These are phyloP conservation scores for Calliopsis andreniformis DNA, from an alignment of 1,140 invertebrate genomes.

Conservation along the genomic window DNA sequence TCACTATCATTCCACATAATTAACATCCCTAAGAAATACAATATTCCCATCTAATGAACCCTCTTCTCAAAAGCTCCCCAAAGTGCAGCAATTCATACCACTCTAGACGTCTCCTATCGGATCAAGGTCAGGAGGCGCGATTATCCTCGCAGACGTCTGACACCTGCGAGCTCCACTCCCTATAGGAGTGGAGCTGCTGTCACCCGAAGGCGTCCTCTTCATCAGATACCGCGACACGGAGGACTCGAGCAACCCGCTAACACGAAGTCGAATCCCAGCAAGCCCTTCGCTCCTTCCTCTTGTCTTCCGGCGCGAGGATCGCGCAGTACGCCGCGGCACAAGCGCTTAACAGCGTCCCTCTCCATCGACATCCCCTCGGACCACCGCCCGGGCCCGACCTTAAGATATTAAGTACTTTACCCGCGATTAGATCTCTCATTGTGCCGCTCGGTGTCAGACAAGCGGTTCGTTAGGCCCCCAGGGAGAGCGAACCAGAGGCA, in stretches of 20 bases:
- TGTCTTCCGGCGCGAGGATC: slow-evolving; percentile 42
- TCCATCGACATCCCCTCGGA: slow-evolving; percentile 32
- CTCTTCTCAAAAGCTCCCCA: not conserved
- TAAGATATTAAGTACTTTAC: slow-evolving; percentile 82
- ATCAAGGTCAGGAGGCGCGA: slow-evolving; percentile 56
- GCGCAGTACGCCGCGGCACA: not conserved
- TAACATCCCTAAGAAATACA: no score
- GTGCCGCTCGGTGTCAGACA: slow-evolving; percentile 79
- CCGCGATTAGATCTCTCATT: slow-evolving; percentile 82
- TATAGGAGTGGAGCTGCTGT: slow-evolving; percentile 68
- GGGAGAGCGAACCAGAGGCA: slow-evolving; percentile 57
- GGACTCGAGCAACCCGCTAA: slow-evolving; percentile 70
- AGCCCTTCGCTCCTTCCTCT: slow-evolving; percentile 46
- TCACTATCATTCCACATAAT: no score
- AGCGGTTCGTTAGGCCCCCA: slow-evolving; percentile 73
- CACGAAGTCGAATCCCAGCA: slow-evolving; percentile 55
- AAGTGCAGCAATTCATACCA: not conserved
- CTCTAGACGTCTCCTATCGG: not conserved
- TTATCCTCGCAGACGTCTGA: slow-evolving; percentile 47
- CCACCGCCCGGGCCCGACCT: slow-evolving; percentile 74
- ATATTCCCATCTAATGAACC: no score
- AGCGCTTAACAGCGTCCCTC: not conserved
- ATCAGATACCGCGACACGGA: slow-evolving; percentile 75
- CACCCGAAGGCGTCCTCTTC: slow-evolving; percentile 72
- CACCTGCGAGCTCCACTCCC: slow-evolving; percentile 55